Evolutionary conservation across 2,113 vertebrate genomes (phyloP).

Genomic region (Myotis brandtii): DNA sequence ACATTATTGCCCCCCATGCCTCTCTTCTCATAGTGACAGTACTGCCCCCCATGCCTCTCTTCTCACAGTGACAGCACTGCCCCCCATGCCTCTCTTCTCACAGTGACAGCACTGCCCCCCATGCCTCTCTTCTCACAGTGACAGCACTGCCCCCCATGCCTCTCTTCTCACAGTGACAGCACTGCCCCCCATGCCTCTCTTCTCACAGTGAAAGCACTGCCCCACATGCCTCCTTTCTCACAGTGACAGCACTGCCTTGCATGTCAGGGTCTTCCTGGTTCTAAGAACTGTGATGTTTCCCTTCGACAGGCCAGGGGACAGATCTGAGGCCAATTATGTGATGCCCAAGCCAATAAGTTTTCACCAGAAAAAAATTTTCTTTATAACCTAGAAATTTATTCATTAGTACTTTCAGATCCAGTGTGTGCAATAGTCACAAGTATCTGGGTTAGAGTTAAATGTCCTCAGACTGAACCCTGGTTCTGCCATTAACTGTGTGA

Average conservation of each 20-base stretch:
- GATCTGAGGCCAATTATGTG: background rate
- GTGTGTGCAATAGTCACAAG: background rate
- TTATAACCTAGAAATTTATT: background rate
- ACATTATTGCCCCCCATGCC: too few species aligned
- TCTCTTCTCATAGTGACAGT: background rate
- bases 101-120: too few species aligned
- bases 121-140: background rate
- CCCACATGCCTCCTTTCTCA: background rate
- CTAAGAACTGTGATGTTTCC: background rate
- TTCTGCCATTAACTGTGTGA: background rate
- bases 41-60: background rate
- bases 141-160: too few species aligned
- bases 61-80: too few species aligned
- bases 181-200: background rate
- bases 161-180: background rate
- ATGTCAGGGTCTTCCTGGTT: background rate
- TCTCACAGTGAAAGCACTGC: too few species aligned
- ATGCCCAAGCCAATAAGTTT: background rate
- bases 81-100: background rate
- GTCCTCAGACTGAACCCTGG: background rate
- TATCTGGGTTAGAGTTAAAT: background rate
- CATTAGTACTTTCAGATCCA: fast-evolving
- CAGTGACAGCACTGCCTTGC: too few species aligned
- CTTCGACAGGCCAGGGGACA: background rate
- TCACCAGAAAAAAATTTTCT: background rate